Evolutionary conservation across 2,888 invertebrate genomes (phyloP).

Genomic region (Melanostoma scalare): DNA sequence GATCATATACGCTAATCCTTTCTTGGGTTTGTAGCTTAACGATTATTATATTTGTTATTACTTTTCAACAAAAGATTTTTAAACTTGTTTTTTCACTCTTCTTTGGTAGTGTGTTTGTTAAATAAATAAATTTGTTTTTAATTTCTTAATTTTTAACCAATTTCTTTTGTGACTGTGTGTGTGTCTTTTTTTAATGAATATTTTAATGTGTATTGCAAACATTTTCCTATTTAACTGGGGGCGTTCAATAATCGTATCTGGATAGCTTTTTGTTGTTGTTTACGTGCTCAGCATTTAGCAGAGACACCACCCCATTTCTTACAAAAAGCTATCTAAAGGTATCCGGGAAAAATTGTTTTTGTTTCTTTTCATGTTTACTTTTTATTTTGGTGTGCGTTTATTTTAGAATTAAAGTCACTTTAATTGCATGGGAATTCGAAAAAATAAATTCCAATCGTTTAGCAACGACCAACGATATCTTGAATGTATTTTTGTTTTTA

Average conservation of each 20-base stretch:
- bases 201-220: slow-evolving; percentile 26
- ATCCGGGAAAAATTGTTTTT: no score
- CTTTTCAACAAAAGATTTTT: not conserved
- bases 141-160: slow-evolving; percentile 3
- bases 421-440: no score
- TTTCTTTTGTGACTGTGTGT: slow-evolving; percentile 3
- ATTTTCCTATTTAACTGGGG: slow-evolving; percentile 10
- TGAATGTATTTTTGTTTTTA: no score
- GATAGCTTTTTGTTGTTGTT: no score
- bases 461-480: no score
- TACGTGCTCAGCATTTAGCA: no score
- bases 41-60: slow-evolving; percentile 31
- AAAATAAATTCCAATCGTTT: no score
- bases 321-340: no score
- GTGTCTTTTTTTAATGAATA: not conserved
- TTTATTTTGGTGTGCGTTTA: no score
- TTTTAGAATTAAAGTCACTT: no score
- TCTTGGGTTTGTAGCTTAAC: slow-evolving; percentile 81
- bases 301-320: no score
- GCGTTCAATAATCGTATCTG: not conserved
- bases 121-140: slow-evolving; percentile 14
- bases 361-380: no score
- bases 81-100: slow-evolving; percentile 25
- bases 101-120: slow-evolving; percentile 4
- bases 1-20: slow-evolving; percentile 82